These are phyloP conservation scores for Todus mexicanus DNA, from an alignment of 2,797 vertebrate species.

Conservation along the genomic window DNA sequence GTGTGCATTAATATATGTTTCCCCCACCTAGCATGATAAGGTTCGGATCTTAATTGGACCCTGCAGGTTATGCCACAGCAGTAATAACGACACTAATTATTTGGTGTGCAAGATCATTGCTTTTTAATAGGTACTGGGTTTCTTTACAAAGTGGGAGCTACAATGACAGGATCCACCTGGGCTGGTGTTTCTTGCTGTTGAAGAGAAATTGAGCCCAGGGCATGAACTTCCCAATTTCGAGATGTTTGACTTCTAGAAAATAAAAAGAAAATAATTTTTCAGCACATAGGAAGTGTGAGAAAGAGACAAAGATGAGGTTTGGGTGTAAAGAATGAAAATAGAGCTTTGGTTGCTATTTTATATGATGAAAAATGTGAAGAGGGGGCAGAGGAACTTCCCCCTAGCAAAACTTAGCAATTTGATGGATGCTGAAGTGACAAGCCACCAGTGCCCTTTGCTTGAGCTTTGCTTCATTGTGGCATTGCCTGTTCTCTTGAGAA, in stretches of 20 bases:
- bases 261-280: neutral
- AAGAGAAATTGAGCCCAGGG: neutral
- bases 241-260: neutral
- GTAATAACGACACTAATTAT: conserved; percentile 51
- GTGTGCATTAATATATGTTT: neutral
- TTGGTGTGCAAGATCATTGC: neutral
- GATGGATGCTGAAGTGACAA: neutral
- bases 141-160: neutral
- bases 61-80: conserved; percentile 33
- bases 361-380: neutral
- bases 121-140: neutral
- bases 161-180: neutral
- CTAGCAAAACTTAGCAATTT: neutral
- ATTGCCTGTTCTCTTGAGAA: neutral
- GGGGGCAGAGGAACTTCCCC: neutral
- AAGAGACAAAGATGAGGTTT: neutral
- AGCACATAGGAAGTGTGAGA: neutral
- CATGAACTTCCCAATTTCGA: neutral
- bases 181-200: neutral
- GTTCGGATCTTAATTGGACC: conserved; percentile 40
- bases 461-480: neutral
- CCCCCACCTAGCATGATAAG: neutral
- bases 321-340: neutral
- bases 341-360: neutral
- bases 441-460: neutral